Evolutionary conservation across 2,888 invertebrate species (phyloP).

Genomic region (Philhelius pedissequus): DNA sequence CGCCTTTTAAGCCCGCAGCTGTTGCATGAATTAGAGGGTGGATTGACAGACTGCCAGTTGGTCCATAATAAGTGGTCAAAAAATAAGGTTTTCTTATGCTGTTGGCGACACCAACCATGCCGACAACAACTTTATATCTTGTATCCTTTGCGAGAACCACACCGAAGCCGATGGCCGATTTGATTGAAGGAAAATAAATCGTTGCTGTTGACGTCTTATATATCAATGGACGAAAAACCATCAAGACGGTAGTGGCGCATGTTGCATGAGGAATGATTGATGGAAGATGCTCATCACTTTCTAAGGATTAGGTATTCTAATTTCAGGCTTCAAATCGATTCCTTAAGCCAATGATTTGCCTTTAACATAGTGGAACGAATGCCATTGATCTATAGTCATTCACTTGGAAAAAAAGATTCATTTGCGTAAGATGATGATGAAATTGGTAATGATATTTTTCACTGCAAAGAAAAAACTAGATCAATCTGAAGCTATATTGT

Average conservation of each 20-base stretch:
- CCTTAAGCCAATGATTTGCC: slow-evolving; percentile 29
- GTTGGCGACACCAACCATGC: slow-evolving; percentile 44
- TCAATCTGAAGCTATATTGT: neutral
- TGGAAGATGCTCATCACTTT: slow-evolving; percentile 46
- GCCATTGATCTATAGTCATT: slow-evolving; percentile 10
- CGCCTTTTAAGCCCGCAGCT: slow-evolving; percentile 9
- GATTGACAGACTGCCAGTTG: slow-evolving; percentile 1
- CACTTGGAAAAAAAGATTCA: neutral
- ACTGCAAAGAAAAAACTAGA: neutral
- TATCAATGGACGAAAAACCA: neutral
- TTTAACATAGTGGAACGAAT: slow-evolving; percentile 10
- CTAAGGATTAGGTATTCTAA: neutral
- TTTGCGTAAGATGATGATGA: no score
- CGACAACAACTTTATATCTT: neutral
- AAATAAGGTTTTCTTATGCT: slow-evolving; percentile 18
- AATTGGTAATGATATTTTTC: neutral
- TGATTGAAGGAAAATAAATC: slow-evolving; percentile 52
- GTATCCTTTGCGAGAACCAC: neutral
- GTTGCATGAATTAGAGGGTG: slow-evolving; percentile 31
- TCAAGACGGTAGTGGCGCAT: neutral
- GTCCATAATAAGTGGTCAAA: slow-evolving; percentile 26
- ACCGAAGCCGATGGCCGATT: neutral
- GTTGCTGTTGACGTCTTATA: slow-evolving; percentile 6
- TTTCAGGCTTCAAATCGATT: slow-evolving; percentile 44
- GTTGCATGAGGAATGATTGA: slow-evolving; percentile 53